These are phyloP conservation scores for Eremophila alpestris DNA, from an alignment of 2,797 vertebrate genomes.

Conservation along the genomic window DNA sequence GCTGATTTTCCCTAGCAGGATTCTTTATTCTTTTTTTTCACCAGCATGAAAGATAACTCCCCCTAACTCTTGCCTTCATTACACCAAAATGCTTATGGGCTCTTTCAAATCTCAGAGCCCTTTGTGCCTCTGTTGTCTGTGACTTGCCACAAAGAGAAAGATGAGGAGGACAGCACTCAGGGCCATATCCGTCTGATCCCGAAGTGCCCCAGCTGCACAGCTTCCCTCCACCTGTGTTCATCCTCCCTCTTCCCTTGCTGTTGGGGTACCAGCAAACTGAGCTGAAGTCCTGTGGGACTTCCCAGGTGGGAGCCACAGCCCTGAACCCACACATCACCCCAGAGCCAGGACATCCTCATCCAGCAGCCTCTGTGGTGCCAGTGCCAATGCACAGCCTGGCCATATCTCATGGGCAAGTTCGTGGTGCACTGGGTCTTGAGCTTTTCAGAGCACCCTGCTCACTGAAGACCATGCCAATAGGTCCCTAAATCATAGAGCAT, in stretches of 20 bases:
- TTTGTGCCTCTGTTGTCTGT: not conserved
- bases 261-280: not conserved
- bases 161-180: not conserved
- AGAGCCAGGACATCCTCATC: rapidly evolving
- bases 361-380: not conserved
- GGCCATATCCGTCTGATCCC: not conserved
- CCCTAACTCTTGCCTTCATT: not conserved
- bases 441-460: not conserved
- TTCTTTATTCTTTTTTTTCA: not conserved
- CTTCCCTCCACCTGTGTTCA: not conserved
- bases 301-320: not conserved
- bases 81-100: not conserved
- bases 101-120: not conserved
- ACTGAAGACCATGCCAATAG: not conserved
- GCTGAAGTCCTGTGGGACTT: not conserved
- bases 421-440: rapidly evolving
- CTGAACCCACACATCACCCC: not conserved
- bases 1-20: not conserved
- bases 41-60: not conserved
- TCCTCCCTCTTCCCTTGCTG: not conserved
- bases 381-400: not conserved
- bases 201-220: not conserved
- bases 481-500: not conserved
- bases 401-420: not conserved
- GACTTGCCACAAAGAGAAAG: not conserved